A percentile compares a stretch with the other conserved stretches of the same genome.
These are phyloP conservation scores for Nemotelus nigrinus DNA, from an alignment of 2,888 invertebrate species.

Conservation along the genomic window DNA sequence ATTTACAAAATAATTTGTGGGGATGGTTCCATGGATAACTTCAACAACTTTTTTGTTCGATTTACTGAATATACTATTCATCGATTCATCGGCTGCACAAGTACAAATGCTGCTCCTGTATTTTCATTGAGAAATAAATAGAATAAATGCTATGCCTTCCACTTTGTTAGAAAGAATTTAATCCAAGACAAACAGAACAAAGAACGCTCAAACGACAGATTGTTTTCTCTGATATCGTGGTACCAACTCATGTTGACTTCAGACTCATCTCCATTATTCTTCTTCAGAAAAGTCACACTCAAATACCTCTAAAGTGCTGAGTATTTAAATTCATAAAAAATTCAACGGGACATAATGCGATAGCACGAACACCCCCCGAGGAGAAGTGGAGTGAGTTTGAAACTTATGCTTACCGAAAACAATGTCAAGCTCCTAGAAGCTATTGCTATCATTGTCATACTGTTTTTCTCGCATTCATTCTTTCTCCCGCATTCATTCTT, in stretches of 20 bases:
- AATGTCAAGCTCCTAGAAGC: conserved; percentile 29
- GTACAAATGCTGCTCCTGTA: too few relatives aligned
- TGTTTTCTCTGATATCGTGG: too few relatives aligned
- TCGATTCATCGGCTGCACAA: too few relatives aligned
- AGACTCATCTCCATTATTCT: conserved; percentile 14
- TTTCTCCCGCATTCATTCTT: background rate
- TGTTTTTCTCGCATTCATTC: conserved; percentile 11
- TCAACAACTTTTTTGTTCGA: too few relatives aligned
- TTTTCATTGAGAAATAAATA: too few relatives aligned
- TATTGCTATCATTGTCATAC: conserved; percentile 25
- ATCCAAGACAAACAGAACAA: too few relatives aligned
- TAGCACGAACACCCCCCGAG: conserved; percentile 27
- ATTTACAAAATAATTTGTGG: too few relatives aligned
- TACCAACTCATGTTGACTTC: background rate
- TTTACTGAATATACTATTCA: too few relatives aligned
- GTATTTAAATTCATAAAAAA: conserved; percentile 51
- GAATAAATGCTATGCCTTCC: too few relatives aligned
- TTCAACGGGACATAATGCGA: conserved; percentile 49
- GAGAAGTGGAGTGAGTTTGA: background rate
- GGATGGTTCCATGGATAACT: too few relatives aligned
- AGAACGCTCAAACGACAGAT: too few relatives aligned
- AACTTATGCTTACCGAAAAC: background rate
- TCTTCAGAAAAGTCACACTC: conserved; percentile 29
- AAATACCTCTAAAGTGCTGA: conserved; percentile 37
- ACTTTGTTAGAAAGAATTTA: too few relatives aligned